Conservation (phyloP, 2,113 vertebrate genomes). For the Maccullochella peelii region DNA sequence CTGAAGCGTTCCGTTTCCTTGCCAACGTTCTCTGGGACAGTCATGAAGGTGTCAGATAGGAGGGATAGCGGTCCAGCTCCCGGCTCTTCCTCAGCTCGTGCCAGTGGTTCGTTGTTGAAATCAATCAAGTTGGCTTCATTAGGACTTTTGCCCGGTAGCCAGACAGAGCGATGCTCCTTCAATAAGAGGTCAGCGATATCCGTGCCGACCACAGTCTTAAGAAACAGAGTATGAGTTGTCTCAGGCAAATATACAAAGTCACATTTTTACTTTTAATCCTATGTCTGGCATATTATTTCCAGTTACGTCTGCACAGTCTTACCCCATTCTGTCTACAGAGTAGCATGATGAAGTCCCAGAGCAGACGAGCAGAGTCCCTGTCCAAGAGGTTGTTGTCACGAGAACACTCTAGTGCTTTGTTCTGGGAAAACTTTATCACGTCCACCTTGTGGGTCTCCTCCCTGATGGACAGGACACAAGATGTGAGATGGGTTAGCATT, state of each 20-base stretch:
- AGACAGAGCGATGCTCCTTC: conserved; percentile 93
- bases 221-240: not conserved
- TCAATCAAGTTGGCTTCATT: conserved; percentile 97
- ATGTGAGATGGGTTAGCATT: not conserved
- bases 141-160: conserved; percentile 97
- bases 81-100: conserved; percentile 89
- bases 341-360: conserved; percentile 96
- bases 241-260: not conserved
- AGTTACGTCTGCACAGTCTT: conserved; percentile 35
- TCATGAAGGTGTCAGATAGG: conserved; percentile 89
- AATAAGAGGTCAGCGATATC: conserved; percentile 95
- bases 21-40: conserved; percentile 82
- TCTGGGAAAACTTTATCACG: conserved; percentile 98
- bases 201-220: conserved; percentile 96
- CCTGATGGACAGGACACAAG: conserved; percentile 74
- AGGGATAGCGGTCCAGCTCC: conserved; percentile 92
- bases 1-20: conserved; percentile 95
- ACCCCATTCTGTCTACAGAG: conserved; percentile 98
- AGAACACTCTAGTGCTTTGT: conserved; percentile 90
- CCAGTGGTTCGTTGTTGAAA: conserved; percentile 93
- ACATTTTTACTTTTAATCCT: not conserved
- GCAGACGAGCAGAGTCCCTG: conserved; percentile 92
- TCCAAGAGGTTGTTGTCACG: conserved; percentile 91
- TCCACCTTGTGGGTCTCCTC: conserved; percentile 99
- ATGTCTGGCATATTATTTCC: not conserved